A percentile compares a stretch with the other conserved stretches of the same genome.
Evolutionary conservation across 2,888 invertebrate genomes (phyloP).

Genomic region (Baccha elongata): DNA sequence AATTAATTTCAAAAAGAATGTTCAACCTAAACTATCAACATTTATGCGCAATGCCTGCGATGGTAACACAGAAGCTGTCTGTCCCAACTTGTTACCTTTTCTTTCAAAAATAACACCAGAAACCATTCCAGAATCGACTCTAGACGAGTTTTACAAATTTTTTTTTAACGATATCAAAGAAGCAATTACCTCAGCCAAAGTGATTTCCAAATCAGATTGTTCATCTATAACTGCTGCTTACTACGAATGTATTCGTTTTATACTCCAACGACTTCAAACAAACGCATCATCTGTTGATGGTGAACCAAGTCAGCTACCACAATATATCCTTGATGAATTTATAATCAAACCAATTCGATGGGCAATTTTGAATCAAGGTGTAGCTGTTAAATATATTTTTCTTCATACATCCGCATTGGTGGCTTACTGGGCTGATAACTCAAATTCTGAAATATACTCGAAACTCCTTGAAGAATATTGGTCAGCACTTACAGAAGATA

Average conservation of each 20-base stretch:
- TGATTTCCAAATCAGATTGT: conserved; percentile 85
- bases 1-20: conserved; percentile 88
- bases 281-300: conserved; percentile 34
- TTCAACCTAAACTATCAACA: conserved; percentile 88
- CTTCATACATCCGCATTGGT: conserved; percentile 83
- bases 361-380: conserved; percentile 81
- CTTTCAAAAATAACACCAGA: conserved; percentile 85
- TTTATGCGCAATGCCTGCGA: conserved; percentile 88
- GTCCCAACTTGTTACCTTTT: conserved; percentile 89
- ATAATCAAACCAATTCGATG: conserved; percentile 82
- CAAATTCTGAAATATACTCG: conserved; percentile 77
- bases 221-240: conserved; percentile 87
- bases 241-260: conserved; percentile 89
- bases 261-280: conserved; percentile 83
- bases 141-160: conserved; percentile 84
- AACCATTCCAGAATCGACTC: conserved; percentile 75
- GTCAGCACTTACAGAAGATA: conserved; percentile 77
- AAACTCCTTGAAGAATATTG: conserved; percentile 78
- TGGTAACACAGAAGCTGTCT: conserved; percentile 89
- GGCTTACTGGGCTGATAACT: conserved; percentile 84
- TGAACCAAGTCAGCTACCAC: conserved; percentile 70
- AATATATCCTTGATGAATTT: conserved; percentile 76
- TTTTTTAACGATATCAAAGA: conserved; percentile 88
- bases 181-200: conserved; percentile 85
- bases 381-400: conserved; percentile 82